Base-by-base conservation (phyloP, 2,797 vertebrate genomes). In the Spondyliosoma cantharus region DNA sequence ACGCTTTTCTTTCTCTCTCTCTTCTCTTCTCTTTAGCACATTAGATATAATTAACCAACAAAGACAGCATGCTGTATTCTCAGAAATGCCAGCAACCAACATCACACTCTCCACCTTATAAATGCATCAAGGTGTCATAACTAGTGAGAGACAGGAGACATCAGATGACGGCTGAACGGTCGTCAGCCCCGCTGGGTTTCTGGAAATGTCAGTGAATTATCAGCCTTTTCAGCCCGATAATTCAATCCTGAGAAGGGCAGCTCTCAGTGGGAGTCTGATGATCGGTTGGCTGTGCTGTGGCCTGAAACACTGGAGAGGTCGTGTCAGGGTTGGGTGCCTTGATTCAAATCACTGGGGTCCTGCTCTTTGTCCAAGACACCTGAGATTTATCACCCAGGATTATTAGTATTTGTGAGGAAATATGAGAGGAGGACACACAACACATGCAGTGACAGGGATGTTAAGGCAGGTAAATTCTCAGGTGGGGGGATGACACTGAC, bases 161-260 rank as follows among this genome's bases (percentile, higher is more conserved):
- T 29, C 7, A 37, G 25, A 45, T 22, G 45, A 13, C 12, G 7
- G 13, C 1, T 11, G 0, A 4, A 17, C 5, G 1, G 7, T 4
- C 5, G 9, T 13, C 7, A 3, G 42, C 70, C 65, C 65, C 45
- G 61, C 74, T 67, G 75, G 19, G 67, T 14, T 76, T 63, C 71
- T 56, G 65, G 46, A 43, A 78, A 63, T 25, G 32, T 73, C 78
- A 71, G 53, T 48, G n/a, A n/a, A n/a, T n/a, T n/a, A n/a, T n/a
- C n/a, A n/a, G n/a, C n/a, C n/a, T n/a, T n/a, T n/a, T n/a, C n/a
- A n/a, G n/a, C n/a, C n/a, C n/a, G n/a, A n/a, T n/a, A 56, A 74
- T 32, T 71, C 24, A 63, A 63, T 54, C 43, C 19, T n/a, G 50
- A 45, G 25, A 32, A 0, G 19, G 43, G 53, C 27, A 56, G 66